Conservation (phyloP, 1,140 invertebrate species). For the Caenorhabditis briggsae region DNA sequence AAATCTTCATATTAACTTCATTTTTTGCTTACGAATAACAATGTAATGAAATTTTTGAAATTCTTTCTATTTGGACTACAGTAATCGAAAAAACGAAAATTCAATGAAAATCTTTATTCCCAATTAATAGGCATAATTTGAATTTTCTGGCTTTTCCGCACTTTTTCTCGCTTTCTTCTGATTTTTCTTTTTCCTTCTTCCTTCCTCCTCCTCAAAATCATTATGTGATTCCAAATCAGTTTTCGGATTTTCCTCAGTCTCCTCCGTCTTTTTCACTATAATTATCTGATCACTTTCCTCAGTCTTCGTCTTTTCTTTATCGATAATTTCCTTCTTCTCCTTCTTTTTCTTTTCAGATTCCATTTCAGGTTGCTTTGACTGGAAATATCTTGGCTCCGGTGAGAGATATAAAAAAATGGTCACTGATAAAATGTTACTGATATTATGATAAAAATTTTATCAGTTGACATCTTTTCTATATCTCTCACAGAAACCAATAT, state of each 20-base stretch:
- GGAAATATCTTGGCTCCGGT: neutral
- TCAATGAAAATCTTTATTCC: no score
- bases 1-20: no score
- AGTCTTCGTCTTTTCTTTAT: neutral
- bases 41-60: no score
- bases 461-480: no score
- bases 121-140: neutral
- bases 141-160: neutral
- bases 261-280: neutral
- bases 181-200: neutral
- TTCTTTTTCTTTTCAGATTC: neutral
- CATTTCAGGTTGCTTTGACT: neutral
- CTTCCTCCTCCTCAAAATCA: neutral
- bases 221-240: conserved; percentile 10
- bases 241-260: neutral
- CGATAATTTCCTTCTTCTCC: neutral
- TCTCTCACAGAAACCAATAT: no score
- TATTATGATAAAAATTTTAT: no score
- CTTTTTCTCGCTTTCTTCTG: neutral
- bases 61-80: no score
- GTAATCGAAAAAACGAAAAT: no score
- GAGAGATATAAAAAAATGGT: neutral
- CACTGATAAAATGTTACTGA: no score
- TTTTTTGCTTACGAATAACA: no score
- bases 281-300: neutral